These are phyloP conservation scores for Ptilodon capucinus DNA, from an alignment of 2,888 invertebrate genomes.

Conservation along the genomic window DNA sequence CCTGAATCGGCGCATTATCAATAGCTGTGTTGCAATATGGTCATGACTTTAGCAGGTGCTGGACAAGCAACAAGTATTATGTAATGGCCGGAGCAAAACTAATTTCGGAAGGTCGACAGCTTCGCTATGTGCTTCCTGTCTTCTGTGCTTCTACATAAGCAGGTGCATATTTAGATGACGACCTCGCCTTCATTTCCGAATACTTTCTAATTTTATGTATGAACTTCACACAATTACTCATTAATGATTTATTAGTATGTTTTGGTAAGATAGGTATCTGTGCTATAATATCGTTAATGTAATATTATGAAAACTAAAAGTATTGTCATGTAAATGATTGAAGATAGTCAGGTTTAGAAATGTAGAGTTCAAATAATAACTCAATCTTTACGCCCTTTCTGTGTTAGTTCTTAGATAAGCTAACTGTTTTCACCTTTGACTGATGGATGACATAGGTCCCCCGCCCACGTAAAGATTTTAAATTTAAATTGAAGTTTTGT, in stretches of 20 bases:
- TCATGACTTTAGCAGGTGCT: constrained; percentile 12
- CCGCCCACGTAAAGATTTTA: no score
- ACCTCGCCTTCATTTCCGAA: constrained; percentile 24
- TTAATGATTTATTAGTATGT: background rate
- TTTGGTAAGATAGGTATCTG: no score
- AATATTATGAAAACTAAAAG: no score
- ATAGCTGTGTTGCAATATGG: background rate
- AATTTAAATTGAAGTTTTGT: no score
- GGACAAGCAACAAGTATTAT: constrained; percentile 26
- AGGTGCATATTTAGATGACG: constrained; percentile 37
- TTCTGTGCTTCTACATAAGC: background rate
- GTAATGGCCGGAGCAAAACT: constrained; percentile 49
- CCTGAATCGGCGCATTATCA: no score
- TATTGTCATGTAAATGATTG: no score
- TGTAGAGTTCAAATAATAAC: no score
- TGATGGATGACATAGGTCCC: no score
- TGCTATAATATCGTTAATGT: no score
- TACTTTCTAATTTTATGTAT: constrained; percentile 28
- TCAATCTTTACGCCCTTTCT: background rate
- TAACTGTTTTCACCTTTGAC: background rate
- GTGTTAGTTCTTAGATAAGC: background rate
- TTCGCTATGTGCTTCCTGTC: constrained; percentile 51
- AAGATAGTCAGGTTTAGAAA: no score
- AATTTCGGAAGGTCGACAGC: constrained; percentile 59
- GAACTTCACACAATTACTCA: no score